These are phyloP conservation scores for Patella ulyssiponensis DNA, from an alignment of 2,888 invertebrate genomes.

Conservation along the genomic window DNA sequence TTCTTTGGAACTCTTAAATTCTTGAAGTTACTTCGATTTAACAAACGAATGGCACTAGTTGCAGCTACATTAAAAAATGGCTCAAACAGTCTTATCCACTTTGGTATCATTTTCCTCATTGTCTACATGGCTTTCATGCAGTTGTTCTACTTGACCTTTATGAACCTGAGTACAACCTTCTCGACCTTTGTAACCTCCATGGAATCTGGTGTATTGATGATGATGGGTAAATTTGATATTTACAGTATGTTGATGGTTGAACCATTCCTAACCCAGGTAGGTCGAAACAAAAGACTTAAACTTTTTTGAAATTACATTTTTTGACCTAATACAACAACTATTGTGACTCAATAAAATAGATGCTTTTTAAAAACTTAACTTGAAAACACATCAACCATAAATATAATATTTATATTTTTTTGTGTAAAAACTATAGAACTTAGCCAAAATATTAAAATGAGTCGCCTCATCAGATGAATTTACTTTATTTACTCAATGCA, in stretches of 20 bases:
- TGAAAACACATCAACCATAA: too few relatives aligned
- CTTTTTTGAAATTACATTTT: not conserved
- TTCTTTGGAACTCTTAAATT: constrained; percentile 75
- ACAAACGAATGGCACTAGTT: constrained; percentile 69
- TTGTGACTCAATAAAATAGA: too few relatives aligned
- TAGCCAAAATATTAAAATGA: too few relatives aligned
- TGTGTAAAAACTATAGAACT: too few relatives aligned
- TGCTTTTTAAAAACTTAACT: too few relatives aligned
- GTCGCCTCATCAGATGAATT: too few relatives aligned
- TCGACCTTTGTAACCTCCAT: constrained; percentile 44
- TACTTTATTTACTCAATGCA: too few relatives aligned
- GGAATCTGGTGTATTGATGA: constrained; percentile 69
- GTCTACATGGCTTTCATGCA: constrained; percentile 71
- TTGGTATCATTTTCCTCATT: constrained; percentile 69
- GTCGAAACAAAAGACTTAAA: not conserved
- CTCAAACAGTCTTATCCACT: constrained; percentile 62
- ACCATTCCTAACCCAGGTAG: constrained; percentile 55
- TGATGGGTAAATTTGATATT: constrained; percentile 72
- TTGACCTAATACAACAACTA: too few relatives aligned
- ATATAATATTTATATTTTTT: too few relatives aligned
- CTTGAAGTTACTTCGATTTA: constrained; percentile 74
- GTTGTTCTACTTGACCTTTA: constrained; percentile 69
- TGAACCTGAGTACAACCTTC: constrained; percentile 53
- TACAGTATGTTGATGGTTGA: constrained; percentile 62
- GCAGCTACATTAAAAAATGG: constrained; percentile 64